Percentiles rank a stretch among this genome's conserved stretches.
Evolutionary conservation across 2,113 vertebrate species (phyloP).

Genomic region (Rhineura floridana): DNA sequence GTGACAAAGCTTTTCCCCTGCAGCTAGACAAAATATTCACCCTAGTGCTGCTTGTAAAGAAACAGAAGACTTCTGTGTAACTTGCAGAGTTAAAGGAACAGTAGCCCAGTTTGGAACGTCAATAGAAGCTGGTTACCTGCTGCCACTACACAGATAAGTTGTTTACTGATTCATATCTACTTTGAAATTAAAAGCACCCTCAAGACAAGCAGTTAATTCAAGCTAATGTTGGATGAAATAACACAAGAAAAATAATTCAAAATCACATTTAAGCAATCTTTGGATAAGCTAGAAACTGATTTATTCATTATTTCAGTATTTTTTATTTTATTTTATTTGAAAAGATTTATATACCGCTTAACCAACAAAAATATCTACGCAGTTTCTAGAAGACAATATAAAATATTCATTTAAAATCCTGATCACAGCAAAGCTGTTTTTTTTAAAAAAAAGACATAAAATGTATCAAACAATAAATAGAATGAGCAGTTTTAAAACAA

Average conservation of each 20-base stretch:
- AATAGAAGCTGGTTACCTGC: slow-evolving; percentile 35
- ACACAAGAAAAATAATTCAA: not conserved
- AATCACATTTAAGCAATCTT: not conserved
- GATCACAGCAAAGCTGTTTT: too few species aligned
- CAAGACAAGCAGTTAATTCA: slow-evolving; percentile 23
- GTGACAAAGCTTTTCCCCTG: slow-evolving; percentile 76
- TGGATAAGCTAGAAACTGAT: not conserved
- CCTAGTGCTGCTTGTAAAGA: slow-evolving; percentile 63
- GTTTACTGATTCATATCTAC: slow-evolving; percentile 6
- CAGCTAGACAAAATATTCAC: slow-evolving; percentile 78
- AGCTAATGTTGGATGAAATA: slow-evolving; percentile 6
- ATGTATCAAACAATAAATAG: too few species aligned
- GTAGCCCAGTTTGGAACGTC: slow-evolving; percentile 60
- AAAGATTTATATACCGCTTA: too few species aligned
- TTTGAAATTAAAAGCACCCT: not conserved
- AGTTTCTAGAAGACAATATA: too few species aligned
- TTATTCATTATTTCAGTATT: too few species aligned
- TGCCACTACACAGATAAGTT: slow-evolving; percentile 29
- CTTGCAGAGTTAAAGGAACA: slow-evolving; percentile 73
- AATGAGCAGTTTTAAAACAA: too few species aligned
- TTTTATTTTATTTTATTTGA: too few species aligned
- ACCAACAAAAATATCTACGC: too few species aligned
- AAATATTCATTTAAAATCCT: too few species aligned
- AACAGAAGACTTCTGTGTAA: slow-evolving; percentile 69
- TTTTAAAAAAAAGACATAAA: too few species aligned